phyloP scores from a whole-genome alignment of 1,140 invertebrate species.

The Lepidostoma basale region DNA sequence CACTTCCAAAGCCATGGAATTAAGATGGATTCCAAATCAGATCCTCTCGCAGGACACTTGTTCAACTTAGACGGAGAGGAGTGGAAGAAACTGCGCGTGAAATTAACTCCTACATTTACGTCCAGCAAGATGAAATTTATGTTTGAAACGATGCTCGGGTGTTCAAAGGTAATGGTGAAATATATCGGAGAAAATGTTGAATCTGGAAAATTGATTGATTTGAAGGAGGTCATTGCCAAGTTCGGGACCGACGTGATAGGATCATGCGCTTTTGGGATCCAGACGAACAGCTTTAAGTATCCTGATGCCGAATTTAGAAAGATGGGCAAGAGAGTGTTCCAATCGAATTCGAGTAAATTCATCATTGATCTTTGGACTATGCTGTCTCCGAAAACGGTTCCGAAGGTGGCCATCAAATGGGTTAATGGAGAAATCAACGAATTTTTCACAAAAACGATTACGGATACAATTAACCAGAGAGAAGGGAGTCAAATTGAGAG shows the following conservation, averaged over 20 bases:
- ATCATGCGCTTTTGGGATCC: constrained; percentile 64
- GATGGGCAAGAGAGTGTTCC: constrained; percentile 53
- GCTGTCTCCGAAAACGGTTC: constrained; percentile 44
- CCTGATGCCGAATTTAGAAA: constrained; percentile 59
- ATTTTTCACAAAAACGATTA: constrained; percentile 49
- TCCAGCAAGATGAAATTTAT: constrained; percentile 66
- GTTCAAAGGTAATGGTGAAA: constrained; percentile 51
- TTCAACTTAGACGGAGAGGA: constrained; percentile 57
- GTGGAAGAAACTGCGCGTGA: constrained; percentile 62
- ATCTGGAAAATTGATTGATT: constrained; percentile 55
- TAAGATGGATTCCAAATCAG: constrained; percentile 55
- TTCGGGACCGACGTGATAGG: constrained; percentile 65
- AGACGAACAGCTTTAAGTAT: constrained; percentile 60
- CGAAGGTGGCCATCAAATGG: no score
- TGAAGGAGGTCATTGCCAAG: constrained; percentile 57
- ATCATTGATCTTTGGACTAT: constrained; percentile 41
- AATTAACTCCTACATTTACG: constrained; percentile 64
- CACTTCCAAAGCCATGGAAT: constrained; percentile 59
- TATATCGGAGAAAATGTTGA: constrained; percentile 49
- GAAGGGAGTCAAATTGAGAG: constrained; percentile 53
- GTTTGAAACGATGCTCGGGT: constrained; percentile 52
- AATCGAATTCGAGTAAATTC: constrained; percentile 45
- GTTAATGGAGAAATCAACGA: constrained; percentile 41
- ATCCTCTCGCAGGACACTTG: constrained; percentile 57
- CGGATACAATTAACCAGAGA: constrained; percentile 50